Conservation (phyloP, 2,797 vertebrate genomes). For the Cyclura pinguis region DNA sequence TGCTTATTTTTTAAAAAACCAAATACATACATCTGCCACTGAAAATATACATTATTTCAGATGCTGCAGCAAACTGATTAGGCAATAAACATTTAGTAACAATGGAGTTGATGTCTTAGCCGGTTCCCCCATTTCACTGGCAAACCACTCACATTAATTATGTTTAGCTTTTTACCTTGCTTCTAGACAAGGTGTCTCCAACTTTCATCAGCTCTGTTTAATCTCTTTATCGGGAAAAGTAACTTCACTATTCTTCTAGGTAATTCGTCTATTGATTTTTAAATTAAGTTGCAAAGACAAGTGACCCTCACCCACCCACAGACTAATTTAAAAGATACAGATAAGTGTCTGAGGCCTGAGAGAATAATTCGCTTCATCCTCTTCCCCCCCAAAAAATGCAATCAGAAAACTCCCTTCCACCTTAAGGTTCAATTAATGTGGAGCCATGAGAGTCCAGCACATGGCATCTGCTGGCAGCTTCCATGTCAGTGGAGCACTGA, state of each 20-base stretch:
- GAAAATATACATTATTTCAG: background rate
- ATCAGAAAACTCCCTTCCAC: background rate
- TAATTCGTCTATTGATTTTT: slow-evolving; percentile 2
- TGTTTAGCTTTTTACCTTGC: slow-evolving; percentile 14
- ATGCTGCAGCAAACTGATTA: background rate
- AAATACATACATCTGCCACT: too few relatives aligned
- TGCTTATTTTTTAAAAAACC: background rate
- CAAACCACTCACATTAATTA: background rate
- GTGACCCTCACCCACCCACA: background rate
- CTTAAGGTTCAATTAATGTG: too few relatives aligned
- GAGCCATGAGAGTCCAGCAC: too few relatives aligned
- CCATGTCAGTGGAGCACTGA: too few relatives aligned
- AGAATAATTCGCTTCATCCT: too few relatives aligned
- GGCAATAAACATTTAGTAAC: background rate
- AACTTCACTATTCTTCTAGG: background rate
- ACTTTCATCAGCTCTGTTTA: background rate
- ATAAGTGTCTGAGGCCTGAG: background rate
- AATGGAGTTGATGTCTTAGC: background rate
- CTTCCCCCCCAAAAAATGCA: background rate
- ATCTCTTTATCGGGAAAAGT: background rate
- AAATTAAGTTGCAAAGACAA: slow-evolving; percentile 9
- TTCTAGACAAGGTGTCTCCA: background rate
- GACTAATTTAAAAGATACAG: slow-evolving; percentile 3
- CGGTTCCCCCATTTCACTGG: background rate
- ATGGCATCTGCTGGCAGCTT: too few relatives aligned